Evolutionary conservation across 1,140 invertebrate genomes (phyloP), one percentile per base, ranked within the genome.

Genomic region (Marisa cornuarietis): DNA sequence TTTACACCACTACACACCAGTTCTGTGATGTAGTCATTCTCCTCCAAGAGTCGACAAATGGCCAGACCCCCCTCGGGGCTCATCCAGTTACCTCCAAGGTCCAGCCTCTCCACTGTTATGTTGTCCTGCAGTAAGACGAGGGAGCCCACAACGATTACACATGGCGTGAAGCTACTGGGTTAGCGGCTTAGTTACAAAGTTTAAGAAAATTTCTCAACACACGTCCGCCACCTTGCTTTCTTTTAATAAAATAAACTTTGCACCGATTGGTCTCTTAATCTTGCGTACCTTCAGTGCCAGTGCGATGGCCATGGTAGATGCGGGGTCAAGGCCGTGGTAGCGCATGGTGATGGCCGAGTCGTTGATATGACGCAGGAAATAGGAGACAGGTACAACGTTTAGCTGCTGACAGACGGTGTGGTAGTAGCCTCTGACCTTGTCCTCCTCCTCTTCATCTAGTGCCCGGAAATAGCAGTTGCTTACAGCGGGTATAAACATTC

Each of bases 351-450:
- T 84, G 71, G 86, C 84, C 42, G 79, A 75, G 69, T 91, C 87
- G 49, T 82, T 76, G 26, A 91, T 88, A 77, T 91, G 89, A 5
- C 89, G 86, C 18, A 88, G 79, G 81, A 91, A 90, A 79, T 91
- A 90, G 6, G 87, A 86, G 26, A 90, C 85, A 7, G 90, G 90
- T 9, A 90, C 87, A 10, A 89, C 76, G 24, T 88, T 90, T 66
- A 90, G 85, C 62, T 88, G 82, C 22, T 87, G 83, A 79, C 90
- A 91, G n/a, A 90, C 79, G 61, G 86, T 87, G 49, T 77, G 77
- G 81, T 90, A 90, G 71, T 85, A 78, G 42, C 78, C 80, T 58
- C 83, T 79, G 14, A 83, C 83, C 1, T 83, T 83, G 71, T 89
- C 88, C 58, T 85, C 83, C 26, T 78, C 78, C 18, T 85, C 82